These are phyloP conservation scores for Muscina levida DNA, from an alignment of 2,888 invertebrate genomes.

Conservation along the genomic window DNA sequence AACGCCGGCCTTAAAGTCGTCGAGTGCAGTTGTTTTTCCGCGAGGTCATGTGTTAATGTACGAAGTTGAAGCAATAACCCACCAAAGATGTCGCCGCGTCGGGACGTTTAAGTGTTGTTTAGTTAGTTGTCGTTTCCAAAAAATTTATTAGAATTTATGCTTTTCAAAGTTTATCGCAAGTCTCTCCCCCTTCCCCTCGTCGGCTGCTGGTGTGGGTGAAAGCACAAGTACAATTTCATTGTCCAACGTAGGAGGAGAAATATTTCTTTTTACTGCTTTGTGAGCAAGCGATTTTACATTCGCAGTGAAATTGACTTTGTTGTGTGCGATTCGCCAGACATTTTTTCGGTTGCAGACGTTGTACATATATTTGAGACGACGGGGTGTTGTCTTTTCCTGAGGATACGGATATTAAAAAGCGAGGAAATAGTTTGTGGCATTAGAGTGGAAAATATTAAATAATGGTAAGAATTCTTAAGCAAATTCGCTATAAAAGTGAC, in stretches of 20 bases:
- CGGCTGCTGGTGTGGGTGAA: constrained; percentile 19
- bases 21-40: constrained; percentile 32
- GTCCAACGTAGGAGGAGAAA: background rate
- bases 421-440: constrained; percentile 9
- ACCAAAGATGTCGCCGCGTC: constrained; percentile 10
- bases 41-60: constrained; percentile 46
- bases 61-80: background rate
- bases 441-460: background rate
- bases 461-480: constrained; percentile 21
- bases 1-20: constrained; percentile 57
- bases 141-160: constrained; percentile 33
- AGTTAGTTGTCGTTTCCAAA: background rate
- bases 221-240: constrained; percentile 4
- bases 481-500: too few species aligned
- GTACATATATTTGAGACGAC: background rate
- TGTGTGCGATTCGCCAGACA: constrained; percentile 59
- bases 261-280: constrained; percentile 20
- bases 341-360: constrained; percentile 28
- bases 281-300: background rate
- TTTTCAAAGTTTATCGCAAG: constrained; percentile 25
- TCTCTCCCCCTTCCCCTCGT: too few species aligned
- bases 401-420: background rate
- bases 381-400: constrained; percentile 16
- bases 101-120: constrained; percentile 20
- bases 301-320: constrained; percentile 32